Evolutionary conservation across 2,888 invertebrate species (phyloP), one percentile per base, ranked within the genome.

Genomic region (Allolobophora icterica): DNA sequence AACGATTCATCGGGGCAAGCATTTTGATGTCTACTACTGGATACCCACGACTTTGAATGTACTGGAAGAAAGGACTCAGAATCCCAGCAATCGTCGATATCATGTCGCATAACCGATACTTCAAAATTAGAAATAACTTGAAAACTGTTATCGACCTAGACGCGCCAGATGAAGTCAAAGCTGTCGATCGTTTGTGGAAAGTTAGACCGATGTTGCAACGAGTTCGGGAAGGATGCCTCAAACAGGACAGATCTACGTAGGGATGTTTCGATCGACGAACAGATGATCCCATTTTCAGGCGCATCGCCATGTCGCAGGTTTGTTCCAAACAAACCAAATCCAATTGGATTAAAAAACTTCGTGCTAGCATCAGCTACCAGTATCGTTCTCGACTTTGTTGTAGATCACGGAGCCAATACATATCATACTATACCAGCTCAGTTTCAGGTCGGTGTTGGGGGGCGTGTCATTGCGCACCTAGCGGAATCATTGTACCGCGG

Each of bases 251-350:
- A 71, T 21, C n/a, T n/a, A n/a, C n/a, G 83, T 24, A 71, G 30
- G 21, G 30, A 71, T 30, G 30, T 71, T 71, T 71, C 83, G 83
- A 71, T 71, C 30, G 83, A 71, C 30, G 83, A 71, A 30, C 83
- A 71, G 83, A 71, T 71, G 83, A 71, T 71, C 30, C 83, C 83
- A 71, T 71, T 71, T 71, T 71, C 83, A 71, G 83, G 83, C 83
- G 83, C 83, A 24, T 21, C 30, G 30, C 83, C 21, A 71, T 71
- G 83, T 30, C 21, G 83, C 83, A 21, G 83, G 21, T 71, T 71
- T 71, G 83, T 71, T 24, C 83, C 21, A 24, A 30, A 30, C 83
- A 71, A 71, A 30, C 83, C 83, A 30, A 71, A 71, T 71, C 83
- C 83, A 24, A 30, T 71, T 71, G 83, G 83, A 71, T 71, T 71